Conservation (phyloP, 2,797 vertebrate genomes). For the Pangasius mekongensis region DNA sequence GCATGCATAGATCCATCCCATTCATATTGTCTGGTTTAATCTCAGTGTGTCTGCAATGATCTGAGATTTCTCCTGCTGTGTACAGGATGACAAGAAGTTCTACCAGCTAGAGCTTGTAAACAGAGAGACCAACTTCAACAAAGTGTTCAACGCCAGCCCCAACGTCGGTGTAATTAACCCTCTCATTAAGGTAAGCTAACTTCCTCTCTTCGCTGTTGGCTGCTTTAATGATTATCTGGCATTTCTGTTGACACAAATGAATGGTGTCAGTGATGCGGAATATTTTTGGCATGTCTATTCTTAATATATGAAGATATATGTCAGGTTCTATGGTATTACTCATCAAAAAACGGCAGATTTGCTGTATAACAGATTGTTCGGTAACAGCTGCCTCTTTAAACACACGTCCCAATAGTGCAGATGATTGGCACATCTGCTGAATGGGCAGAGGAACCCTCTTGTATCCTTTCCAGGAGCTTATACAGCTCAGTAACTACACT, state of each 20-base stretch:
- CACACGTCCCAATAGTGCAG: neutral
- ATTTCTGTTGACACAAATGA: neutral
- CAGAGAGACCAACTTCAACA: constrained; percentile 99
- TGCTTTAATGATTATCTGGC: neutral
- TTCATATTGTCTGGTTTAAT: neutral
- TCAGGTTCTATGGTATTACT: neutral
- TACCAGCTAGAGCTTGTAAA: constrained; percentile 99
- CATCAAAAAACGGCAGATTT: neutral
- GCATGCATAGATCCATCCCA: neutral
- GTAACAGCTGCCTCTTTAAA: constrained; percentile 9
- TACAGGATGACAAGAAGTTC: constrained; percentile 98
- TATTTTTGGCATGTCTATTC: constrained; percentile 7
- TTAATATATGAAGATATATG: neutral
- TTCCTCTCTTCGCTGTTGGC: neutral
- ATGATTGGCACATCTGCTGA: constrained; percentile 19
- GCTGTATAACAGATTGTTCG: neutral
- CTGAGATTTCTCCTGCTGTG: constrained; percentile 38
- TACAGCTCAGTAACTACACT: neutral
- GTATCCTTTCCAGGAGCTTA: neutral
- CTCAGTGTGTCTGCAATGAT: neutral
- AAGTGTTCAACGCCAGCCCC: constrained; percentile 96
- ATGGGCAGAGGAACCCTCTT: neutral
- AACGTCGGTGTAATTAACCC: constrained; percentile 99
- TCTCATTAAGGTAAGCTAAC: constrained; percentile 86
- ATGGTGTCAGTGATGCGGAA: neutral